Base-by-base conservation (phyloP, 2,888 invertebrate species). In the Scaptomyza reducta region DNA sequence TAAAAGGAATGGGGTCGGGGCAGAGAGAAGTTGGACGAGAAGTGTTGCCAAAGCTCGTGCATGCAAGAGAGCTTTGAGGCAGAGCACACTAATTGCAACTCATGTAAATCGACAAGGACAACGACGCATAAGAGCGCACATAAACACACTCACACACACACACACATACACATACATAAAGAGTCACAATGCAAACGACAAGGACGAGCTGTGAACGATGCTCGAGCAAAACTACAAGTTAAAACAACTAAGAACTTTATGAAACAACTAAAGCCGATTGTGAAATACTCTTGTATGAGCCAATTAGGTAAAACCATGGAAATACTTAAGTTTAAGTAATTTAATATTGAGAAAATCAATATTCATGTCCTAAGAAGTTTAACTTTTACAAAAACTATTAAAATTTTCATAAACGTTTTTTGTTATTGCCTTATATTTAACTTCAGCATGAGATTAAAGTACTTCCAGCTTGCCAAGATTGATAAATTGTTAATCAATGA, bases 31-130 rank as follows among this genome's bases (percentile, higher is more conserved):
- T 22, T 1, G 22, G 56, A 35, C 56, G 57, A 65, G 77, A 76
- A 70, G 84, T 73, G 69, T 68, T 80, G 72, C 71, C 73, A 82
- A 79, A 74, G 78, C 80, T 77, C 3, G 22, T 22, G 59, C 70
- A 67, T 9, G 9, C 14, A 40, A 40, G 40, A 72, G 79, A 79
- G 80, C 77, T 79, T 77, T 77, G 73, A 69, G 57, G 38, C 47
- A 47, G 70, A 82, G 82, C 76, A 79, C 75, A 84, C 85, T 84
- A 84, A 84, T 84, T 84, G 85, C 83, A 80, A 84, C 83, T 81
- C 83, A 79, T 82, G 81, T 82, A 81, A 82, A 83, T 81, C 84
- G 83, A 83, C 81, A 83, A 83, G 80, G 74, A 84, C 81, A 83
- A 55, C 71, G 66, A 58, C 54, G 25, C 67, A 61, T 55, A 47